A percentile compares a stretch with the other conserved stretches of the same genome.
These are phyloP conservation scores for Oreochromis tanganicae DNA, from an alignment of 2,113 vertebrate species.

Conservation along the genomic window DNA sequence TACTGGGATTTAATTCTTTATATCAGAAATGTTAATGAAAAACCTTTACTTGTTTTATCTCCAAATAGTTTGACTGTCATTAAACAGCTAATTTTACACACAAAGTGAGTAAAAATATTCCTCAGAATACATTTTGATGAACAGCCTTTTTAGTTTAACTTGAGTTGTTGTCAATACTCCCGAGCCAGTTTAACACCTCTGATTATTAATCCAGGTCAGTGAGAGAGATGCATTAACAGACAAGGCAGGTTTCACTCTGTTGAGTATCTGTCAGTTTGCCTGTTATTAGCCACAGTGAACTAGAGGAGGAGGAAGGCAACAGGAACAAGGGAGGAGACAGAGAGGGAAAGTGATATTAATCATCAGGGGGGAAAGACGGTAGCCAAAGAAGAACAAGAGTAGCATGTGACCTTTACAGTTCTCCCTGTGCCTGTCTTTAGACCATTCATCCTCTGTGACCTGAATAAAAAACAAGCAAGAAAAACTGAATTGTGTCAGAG, in stretches of 20 bases:
- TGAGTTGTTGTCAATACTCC: not conserved
- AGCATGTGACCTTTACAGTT: not conserved
- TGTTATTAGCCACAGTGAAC: not conserved
- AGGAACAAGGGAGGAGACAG: not conserved
- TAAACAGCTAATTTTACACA: not conserved
- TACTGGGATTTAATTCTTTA: not conserved
- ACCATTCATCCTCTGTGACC: not conserved
- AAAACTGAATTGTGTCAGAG: not conserved
- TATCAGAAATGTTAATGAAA: not conserved
- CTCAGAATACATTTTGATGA: not conserved
- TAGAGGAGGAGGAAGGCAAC: not conserved
- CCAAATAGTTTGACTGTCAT: not conserved
- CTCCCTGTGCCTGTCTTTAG: not conserved
- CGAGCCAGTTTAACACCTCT: not conserved
- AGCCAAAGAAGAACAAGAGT: not conserved
- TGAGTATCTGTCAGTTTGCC: not conserved
- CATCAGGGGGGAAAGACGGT: not conserved
- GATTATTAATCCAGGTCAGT: not conserved
- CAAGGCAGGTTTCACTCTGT: not conserved
- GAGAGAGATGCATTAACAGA: not conserved
- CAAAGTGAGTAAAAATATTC: not conserved
- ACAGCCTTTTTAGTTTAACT: not conserved
- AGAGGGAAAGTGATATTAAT: not conserved
- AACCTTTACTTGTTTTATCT: not conserved
- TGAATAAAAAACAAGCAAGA: not conserved